Conservation (phyloP, 2,888 invertebrate species). For the Podabrus alpinus region DNA sequence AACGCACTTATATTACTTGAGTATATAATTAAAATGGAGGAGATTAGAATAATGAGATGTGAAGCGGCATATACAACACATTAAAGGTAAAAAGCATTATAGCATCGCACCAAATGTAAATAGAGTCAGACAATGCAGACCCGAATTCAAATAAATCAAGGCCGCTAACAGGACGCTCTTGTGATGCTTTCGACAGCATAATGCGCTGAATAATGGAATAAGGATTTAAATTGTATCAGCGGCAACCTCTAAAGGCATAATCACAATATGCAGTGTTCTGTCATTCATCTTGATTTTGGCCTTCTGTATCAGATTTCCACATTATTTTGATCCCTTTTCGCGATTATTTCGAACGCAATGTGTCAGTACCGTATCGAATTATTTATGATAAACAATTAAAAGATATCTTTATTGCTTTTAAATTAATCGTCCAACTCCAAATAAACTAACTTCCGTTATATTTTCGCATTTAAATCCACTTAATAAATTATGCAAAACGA, state of each 20-base stretch:
- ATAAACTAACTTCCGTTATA: neutral
- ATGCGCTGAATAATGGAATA: slow-evolving; percentile 55
- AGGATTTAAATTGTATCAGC: slow-evolving; percentile 53
- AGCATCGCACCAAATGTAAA: slow-evolving; percentile 33
- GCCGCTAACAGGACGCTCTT: slow-evolving; percentile 52
- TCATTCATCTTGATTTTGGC: slow-evolving; percentile 47
- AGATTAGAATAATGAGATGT: neutral
- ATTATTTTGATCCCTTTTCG: slow-evolving; percentile 31
- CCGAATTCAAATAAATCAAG: slow-evolving; percentile 54
- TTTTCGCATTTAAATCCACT: neutral
- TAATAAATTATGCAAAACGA: neutral
- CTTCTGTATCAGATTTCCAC: slow-evolving; percentile 36
- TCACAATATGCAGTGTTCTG: slow-evolving; percentile 42
- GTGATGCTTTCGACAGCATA: slow-evolving; percentile 51
- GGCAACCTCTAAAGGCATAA: slow-evolving; percentile 36
- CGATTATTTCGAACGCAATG: slow-evolving; percentile 20
- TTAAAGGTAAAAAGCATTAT: slow-evolving; percentile 23
- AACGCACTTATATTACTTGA: neutral
- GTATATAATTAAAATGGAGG: neutral
- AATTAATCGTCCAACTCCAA: neutral
- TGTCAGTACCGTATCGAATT: slow-evolving; percentile 20
- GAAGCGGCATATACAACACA: slow-evolving; percentile 23
- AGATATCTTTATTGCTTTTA: neutral
- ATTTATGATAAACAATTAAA: neutral
- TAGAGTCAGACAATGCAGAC: slow-evolving; percentile 47